Conservation (phyloP, 2,888 invertebrate species). For the Cinara cedri region DNA sequence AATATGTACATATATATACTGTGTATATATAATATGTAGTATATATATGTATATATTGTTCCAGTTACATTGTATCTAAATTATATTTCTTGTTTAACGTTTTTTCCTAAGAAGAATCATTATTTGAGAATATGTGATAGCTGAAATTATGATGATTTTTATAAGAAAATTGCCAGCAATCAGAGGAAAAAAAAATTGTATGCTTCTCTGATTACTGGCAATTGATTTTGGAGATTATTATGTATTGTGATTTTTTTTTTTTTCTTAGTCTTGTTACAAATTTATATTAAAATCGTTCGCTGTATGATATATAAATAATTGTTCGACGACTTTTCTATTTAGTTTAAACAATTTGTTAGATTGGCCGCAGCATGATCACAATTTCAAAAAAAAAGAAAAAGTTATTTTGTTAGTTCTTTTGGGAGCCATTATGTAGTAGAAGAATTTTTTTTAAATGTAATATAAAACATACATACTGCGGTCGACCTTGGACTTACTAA, state of each 20-base stretch:
- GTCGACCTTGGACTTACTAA: constrained; percentile 44
- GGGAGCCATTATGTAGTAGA: constrained; percentile 32
- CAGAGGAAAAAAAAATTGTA: constrained; percentile 14
- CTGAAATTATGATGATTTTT: constrained; percentile 48
- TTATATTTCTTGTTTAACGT: constrained; percentile 21
- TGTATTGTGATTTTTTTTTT: constrained; percentile 49
- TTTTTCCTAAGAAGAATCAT: not conserved
- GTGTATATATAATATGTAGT: not conserved
- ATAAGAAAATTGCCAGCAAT: constrained; percentile 25
- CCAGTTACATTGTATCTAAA: constrained; percentile 23
- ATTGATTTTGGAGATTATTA: constrained; percentile 27
- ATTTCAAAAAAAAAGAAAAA: constrained; percentile 27
- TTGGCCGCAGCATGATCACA: constrained; percentile 37
- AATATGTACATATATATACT: not conserved
- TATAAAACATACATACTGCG: constrained; percentile 31
- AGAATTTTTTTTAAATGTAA: constrained; percentile 33
- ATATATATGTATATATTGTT: constrained; percentile 9
- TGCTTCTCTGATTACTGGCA: constrained; percentile 32
- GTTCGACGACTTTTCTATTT: constrained; percentile 54
- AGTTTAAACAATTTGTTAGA: constrained; percentile 54
- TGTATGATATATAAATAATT: constrained; percentile 33
- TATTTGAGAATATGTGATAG: constrained; percentile 24
- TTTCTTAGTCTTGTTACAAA: constrained; percentile 50
- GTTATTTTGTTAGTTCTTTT: constrained; percentile 48
- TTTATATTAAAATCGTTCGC: constrained; percentile 40